Base-by-base conservation (phyloP, 2,113 vertebrate genomes). In the Phainopepla nitens region DNA sequence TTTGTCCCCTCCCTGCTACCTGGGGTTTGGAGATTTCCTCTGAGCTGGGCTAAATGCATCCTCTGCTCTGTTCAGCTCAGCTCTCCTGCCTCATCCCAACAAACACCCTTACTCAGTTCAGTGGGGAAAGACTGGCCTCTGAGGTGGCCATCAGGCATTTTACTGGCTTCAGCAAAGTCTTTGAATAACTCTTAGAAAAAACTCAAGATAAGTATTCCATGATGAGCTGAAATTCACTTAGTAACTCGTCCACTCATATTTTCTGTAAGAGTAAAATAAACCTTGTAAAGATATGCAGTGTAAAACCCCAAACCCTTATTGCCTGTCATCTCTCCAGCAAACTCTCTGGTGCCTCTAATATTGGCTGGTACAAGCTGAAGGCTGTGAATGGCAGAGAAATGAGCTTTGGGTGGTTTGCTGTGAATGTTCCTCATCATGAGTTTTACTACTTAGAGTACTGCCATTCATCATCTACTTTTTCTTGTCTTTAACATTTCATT, bases 81-180 rank as follows among this genome's bases (percentile, higher is more conserved):
- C 39, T 82, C 42, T 82, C 0, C 0, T 57, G 31, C 9, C 24
- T 68, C 7, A 11, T 42, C 61, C 2, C 5, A 80, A 8, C 5
- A 15, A 87, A 47, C 41, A 19, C 23, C n/a, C 41, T 45, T 4
- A 0, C 15, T 13, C 16, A 69, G 25, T 13, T 44, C 24, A 3
- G n/a, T 27, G 41, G 66, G 61, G 44, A 49, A 76, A 13, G 61
- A 39, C 49, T 51, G 31, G 41, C 50, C 24, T 79, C 81, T 33
- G 39, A 45, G 33, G 35, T 57, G 47, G 54, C 62, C 35, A 28
- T 80, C 36, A 57, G 15, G 47, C 5, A 0, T 93, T 94, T 82
- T 51, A 70, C 27, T 8, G 10, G 50, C 56, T 66, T 90, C 65
- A 65, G 54, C 62, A 65, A 41, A 80, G 85, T 42, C 87, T 89